Conservation (phyloP, 92 coral and sea anemone species). For the Actinostola sp. region DNA sequence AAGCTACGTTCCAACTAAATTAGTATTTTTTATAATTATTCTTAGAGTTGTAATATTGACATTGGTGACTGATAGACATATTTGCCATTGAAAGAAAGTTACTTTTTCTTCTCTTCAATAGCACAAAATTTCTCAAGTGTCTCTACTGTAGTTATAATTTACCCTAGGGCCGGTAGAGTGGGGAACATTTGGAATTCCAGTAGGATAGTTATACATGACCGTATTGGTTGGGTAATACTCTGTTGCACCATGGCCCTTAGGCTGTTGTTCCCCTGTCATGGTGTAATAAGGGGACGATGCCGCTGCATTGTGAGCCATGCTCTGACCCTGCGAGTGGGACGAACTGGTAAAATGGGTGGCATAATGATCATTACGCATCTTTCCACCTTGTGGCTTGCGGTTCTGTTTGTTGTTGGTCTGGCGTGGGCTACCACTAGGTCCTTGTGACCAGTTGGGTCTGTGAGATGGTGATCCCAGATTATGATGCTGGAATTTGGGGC, state of each 20-base stretch:
- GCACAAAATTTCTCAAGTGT: too few relatives aligned
- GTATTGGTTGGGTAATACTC: neutral
- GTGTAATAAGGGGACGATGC: neutral
- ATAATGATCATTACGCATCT: slow-evolving; percentile 19
- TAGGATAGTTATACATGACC: neutral
- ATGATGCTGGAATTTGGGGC: slow-evolving; percentile 5
- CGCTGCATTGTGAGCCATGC: slow-evolving; percentile 15
- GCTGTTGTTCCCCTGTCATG: slow-evolving; percentile 10
- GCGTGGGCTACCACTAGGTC: slow-evolving; percentile 19
- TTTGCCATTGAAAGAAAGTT: neutral
- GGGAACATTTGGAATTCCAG: slow-evolving; percentile 15
- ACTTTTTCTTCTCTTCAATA: too few relatives aligned
- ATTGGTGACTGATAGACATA: too few relatives aligned
- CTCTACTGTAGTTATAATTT: slow-evolving; percentile 1
- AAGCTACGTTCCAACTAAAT: too few relatives aligned
- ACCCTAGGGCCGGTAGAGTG: slow-evolving; percentile 28
- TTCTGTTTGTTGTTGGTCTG: slow-evolving; percentile 25
- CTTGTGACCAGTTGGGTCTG: slow-evolving; percentile 10
- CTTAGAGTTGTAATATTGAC: too few relatives aligned
- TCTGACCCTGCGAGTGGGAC: slow-evolving; percentile 5
- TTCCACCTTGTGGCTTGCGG: slow-evolving; percentile 14
- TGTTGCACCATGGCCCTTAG: neutral
- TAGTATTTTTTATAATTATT: too few relatives aligned
- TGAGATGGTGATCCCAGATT: slow-evolving; percentile 13
- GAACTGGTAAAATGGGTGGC: neutral